A percentile compares a stretch with the other conserved stretches of the same genome.
These are phyloP conservation scores for Hemicrepidius hirtus DNA, from an alignment of 2,888 invertebrate species.

Conservation along the genomic window DNA sequence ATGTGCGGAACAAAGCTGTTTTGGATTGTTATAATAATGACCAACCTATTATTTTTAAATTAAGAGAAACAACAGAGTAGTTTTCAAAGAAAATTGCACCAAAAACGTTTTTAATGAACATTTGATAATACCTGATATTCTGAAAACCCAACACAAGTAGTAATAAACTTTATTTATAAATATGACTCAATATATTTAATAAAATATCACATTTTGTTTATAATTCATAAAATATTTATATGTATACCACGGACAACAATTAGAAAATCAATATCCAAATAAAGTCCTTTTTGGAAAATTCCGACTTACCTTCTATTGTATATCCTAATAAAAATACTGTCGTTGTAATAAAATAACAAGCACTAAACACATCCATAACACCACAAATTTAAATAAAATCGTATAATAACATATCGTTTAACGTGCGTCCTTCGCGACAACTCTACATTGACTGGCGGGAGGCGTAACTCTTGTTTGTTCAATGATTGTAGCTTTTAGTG, in stretches of 20 bases:
- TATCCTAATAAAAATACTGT: slow-evolving; percentile 30
- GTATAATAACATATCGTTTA: slow-evolving; percentile 14
- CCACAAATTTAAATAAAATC: slow-evolving; percentile 18
- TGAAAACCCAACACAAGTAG: not conserved
- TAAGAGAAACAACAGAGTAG: no score
- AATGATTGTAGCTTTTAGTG: slow-evolving; percentile 15
- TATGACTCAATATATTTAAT: not conserved
- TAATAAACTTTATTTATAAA: not conserved
- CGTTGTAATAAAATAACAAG: slow-evolving; percentile 6
- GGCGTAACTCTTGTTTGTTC: slow-evolving; percentile 41
- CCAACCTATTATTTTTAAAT: no score
- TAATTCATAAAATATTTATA: no score
- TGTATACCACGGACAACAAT: no score
- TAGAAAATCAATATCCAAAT: no score
- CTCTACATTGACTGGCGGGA: slow-evolving; percentile 22
- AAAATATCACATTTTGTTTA: no score
- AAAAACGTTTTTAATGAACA: no score
- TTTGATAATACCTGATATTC: no score
- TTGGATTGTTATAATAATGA: no score
- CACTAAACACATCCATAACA: slow-evolving; percentile 30
- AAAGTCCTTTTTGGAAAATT: not conserved
- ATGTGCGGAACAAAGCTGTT: no score
- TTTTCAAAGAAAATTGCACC: no score
- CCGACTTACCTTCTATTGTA: slow-evolving; percentile 9
- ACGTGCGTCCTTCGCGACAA: slow-evolving; percentile 30